phyloP scores from a whole-genome alignment of 2,888 invertebrate species.

The Scaptodrosophila latifasciaeformis region DNA sequence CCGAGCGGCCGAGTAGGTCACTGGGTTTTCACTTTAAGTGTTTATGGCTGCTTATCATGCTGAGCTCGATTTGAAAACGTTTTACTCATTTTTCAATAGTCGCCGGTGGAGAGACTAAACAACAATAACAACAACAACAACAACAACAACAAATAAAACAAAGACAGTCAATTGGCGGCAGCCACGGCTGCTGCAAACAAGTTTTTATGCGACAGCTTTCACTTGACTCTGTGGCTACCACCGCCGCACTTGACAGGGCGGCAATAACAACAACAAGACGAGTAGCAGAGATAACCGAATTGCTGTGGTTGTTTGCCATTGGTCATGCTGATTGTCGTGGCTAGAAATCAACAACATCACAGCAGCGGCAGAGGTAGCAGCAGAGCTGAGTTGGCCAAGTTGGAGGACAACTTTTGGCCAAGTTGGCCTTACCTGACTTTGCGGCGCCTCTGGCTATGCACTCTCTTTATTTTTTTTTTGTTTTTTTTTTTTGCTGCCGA shows the following conservation, averaged over 20 bases:
- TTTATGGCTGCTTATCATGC: slow-evolving; percentile 59
- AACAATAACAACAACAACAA: slow-evolving; percentile 3
- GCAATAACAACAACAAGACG: slow-evolving; percentile 39
- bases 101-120: slow-evolving; percentile 16
- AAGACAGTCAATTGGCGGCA: slow-evolving; percentile 15
- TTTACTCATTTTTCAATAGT: slow-evolving; percentile 62
- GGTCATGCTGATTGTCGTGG: slow-evolving; percentile 62
- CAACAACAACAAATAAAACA: slow-evolving; percentile 13
- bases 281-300: slow-evolving; percentile 25
- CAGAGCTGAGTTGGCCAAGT: background rate
- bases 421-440: slow-evolving; percentile 38
- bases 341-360: slow-evolving; percentile 47
- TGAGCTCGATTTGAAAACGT: slow-evolving; percentile 55
- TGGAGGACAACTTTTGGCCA: background rate
- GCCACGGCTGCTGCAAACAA: slow-evolving; percentile 9
- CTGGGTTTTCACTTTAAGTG: slow-evolving; percentile 58
- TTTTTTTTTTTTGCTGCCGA: too few relatives aligned
- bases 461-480: too few relatives aligned
- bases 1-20: slow-evolving; percentile 44
- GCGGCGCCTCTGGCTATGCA: slow-evolving; percentile 56
- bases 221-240: slow-evolving; percentile 42
- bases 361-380: slow-evolving; percentile 32
- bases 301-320: slow-evolving; percentile 56
- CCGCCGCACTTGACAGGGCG: slow-evolving; percentile 61
- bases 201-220: slow-evolving; percentile 49